Evolutionary conservation across 23 tunicate genomes (phyloP).

Genomic region (Halocynthia roretzi): DNA sequence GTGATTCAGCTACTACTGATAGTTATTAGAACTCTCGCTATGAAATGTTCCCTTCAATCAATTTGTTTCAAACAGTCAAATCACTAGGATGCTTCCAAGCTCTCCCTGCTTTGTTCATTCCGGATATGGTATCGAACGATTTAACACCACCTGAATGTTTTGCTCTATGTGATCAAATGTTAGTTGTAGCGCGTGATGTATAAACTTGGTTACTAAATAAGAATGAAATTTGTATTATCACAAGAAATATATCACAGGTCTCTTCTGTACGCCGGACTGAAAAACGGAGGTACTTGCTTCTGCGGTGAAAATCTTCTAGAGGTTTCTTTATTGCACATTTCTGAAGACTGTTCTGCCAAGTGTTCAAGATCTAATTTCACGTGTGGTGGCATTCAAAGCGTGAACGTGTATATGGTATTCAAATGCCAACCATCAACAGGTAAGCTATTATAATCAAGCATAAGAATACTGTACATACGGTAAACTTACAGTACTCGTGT

Average conservation of each 20-base stretch:
- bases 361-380: not conserved
- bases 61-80: not conserved
- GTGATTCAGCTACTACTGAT: no score
- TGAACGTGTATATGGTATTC: not conserved
- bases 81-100: slow-evolving; percentile 7
- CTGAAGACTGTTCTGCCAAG: not conserved
- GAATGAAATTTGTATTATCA: not conserved
- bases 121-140: not conserved
- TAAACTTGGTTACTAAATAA: not conserved
- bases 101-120: not conserved
- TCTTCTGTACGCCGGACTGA: not conserved
- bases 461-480: no score
- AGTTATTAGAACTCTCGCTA: no score
- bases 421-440: not conserved
- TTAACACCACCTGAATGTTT: not conserved
- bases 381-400: not conserved
- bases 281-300: not conserved
- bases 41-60: no score
- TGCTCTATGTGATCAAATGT: not conserved
- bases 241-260: not conserved
- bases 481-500: no score
- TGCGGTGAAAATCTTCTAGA: slow-evolving; percentile 1
- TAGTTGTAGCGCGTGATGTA: not conserved
- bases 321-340: not conserved
- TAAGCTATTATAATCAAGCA: no score